Evolutionary conservation across 2,797 vertebrate species (phyloP).

Genomic region (Stomatorhinus walkeri): DNA sequence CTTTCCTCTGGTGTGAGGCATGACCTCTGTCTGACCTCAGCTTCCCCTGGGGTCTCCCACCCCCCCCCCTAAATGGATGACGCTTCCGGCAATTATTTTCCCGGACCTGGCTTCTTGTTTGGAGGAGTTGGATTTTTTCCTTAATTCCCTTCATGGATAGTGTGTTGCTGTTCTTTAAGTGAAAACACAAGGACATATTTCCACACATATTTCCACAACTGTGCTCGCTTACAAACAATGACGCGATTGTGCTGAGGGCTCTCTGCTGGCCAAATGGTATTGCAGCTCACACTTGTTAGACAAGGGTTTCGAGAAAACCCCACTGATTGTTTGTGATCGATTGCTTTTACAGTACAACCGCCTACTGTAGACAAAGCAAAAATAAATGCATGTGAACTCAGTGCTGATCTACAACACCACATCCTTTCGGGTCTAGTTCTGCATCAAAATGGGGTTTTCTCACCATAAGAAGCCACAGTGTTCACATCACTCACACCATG

Average conservation of each 20-base stretch:
- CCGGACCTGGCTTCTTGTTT: neutral
- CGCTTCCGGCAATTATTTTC: neutral
- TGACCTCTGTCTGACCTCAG: neutral
- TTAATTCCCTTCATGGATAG: neutral
- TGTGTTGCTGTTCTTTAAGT: neutral
- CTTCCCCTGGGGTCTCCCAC: neutral
- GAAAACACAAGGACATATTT: slow-evolving; percentile 2
- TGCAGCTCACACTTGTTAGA: neutral
- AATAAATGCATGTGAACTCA: neutral
- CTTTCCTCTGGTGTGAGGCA: neutral
- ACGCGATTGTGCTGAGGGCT: neutral
- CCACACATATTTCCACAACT: neutral
- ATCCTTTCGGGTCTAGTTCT: neutral
- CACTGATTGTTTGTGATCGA: neutral
- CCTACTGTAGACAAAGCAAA: neutral
- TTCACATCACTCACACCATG: neutral
- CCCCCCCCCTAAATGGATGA: neutral
- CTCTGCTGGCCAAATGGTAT: neutral
- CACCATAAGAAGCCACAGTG: neutral
- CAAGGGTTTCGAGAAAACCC: neutral
- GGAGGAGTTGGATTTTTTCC: neutral
- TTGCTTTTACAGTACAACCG: neutral
- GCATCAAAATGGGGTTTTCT: neutral
- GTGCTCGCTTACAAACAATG: neutral
- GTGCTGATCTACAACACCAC: neutral